Evolutionary conservation across 2,888 invertebrate genomes (phyloP).

Genomic region (Osmoderma eremita): DNA sequence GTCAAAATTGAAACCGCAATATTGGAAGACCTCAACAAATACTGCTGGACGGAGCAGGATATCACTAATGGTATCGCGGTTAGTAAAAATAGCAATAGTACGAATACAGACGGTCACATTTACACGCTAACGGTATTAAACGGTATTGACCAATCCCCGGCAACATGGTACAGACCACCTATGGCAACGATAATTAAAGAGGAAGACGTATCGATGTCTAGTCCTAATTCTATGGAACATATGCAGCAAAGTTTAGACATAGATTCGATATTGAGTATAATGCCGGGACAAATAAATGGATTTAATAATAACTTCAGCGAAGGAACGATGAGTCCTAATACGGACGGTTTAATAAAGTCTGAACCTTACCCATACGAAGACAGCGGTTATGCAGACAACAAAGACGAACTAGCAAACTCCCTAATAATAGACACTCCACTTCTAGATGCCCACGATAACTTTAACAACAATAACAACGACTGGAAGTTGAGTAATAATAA

Average conservation of each 20-base stretch:
- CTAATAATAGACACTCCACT: conserved; percentile 67
- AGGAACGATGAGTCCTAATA: conserved; percentile 67
- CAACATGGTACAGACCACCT: conserved; percentile 67
- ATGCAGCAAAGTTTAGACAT: conserved; percentile 75
- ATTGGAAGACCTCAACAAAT: conserved; percentile 86
- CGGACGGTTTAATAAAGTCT: conserved; percentile 74
- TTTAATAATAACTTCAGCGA: conserved; percentile 70
- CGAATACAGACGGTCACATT: conserved; percentile 82
- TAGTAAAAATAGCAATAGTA: conserved; percentile 56
- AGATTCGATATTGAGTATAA: conserved; percentile 81
- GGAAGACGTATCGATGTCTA: conserved; percentile 73
- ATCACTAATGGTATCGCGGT: conserved; percentile 64
- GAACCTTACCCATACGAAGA: conserved; percentile 82
- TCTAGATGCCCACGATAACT: conserved; percentile 67
- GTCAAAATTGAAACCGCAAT: conserved; percentile 79
- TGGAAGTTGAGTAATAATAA: conserved; percentile 84
- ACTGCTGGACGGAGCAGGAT: conserved; percentile 79
- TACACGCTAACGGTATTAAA: conserved; percentile 89
- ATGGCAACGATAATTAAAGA: conserved; percentile 72
- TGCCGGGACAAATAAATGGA: conserved; percentile 71
- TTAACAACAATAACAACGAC: conserved; percentile 82
- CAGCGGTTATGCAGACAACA: conserved; percentile 76
- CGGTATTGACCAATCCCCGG: conserved; percentile 68
- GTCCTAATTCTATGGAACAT: conserved; percentile 69
- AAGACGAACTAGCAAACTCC: conserved; percentile 66